Conservation (phyloP, 2,888 invertebrate genomes). For the Mimumesa dahlbomi region DNA sequence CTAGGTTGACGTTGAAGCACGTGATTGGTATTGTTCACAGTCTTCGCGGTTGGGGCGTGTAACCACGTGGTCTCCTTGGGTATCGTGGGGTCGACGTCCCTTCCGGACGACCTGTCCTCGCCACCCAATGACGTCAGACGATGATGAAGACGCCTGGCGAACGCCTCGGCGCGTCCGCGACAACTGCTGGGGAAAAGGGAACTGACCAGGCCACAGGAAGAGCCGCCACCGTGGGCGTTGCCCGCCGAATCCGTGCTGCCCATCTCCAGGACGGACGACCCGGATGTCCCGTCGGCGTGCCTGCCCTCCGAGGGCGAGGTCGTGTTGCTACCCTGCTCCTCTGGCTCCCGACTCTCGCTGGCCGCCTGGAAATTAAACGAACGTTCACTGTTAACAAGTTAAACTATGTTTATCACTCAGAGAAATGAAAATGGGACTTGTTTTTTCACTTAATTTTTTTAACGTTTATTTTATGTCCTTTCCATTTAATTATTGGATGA, state of each 20-base stretch:
- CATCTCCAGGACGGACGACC: constrained; percentile 64
- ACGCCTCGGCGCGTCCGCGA: constrained; percentile 89
- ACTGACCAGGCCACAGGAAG: constrained; percentile 74
- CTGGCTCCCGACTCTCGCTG: constrained; percentile 55
- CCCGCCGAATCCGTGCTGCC: constrained; percentile 75
- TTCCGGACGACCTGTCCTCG: constrained; percentile 71
- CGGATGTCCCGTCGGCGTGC: constrained; percentile 47
- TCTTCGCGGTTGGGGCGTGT: constrained; percentile 58
- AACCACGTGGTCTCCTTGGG: constrained; percentile 72
- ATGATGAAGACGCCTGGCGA: constrained; percentile 89
- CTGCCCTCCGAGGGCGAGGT: constrained; percentile 55
- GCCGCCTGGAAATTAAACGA: constrained; percentile 48
- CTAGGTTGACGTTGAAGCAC: constrained; percentile 81
- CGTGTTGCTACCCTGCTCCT: constrained; percentile 50
- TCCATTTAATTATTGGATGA: too few species aligned
- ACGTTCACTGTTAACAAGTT: too few species aligned
- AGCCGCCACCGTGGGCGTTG: constrained; percentile 77
- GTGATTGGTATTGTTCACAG: constrained; percentile 70
- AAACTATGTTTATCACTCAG: too few species aligned
- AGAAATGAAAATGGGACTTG: too few species aligned
- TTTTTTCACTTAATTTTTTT: too few species aligned
- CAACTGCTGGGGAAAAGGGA: constrained; percentile 84
- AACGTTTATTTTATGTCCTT: too few species aligned
- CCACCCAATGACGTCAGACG: constrained; percentile 87
- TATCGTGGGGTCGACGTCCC: constrained; percentile 64